Conservation (phyloP, 64 coral and sea anemone genomes). For the Acropora tenuis region DNA sequence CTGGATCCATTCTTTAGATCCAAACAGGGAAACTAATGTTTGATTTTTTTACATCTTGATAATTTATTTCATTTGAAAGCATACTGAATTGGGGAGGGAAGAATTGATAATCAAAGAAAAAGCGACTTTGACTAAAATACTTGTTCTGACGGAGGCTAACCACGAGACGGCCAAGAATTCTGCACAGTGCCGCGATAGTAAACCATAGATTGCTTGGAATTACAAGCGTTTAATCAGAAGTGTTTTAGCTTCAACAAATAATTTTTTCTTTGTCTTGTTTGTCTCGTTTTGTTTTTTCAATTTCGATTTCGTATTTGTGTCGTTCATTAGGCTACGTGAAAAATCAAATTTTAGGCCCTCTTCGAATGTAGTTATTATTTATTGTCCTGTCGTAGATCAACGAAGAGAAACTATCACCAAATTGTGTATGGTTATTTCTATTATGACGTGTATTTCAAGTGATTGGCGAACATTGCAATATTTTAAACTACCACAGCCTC, state of each 20-base stretch:
- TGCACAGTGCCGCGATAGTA: too few species aligned
- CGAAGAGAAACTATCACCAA: background rate
- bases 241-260: slow-evolving; percentile 25
- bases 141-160: too few species aligned
- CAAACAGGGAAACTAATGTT: slow-evolving; percentile 32
- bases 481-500: too few species aligned
- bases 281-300: background rate
- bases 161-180: too few species aligned
- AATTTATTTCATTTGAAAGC: background rate
- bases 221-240: background rate
- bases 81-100: background rate
- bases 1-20: slow-evolving; percentile 33
- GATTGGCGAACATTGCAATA: too few species aligned
- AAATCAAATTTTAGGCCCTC: background rate
- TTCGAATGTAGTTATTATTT: slow-evolving; percentile 23
- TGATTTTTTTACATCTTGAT: background rate
- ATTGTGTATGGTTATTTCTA: too few species aligned
- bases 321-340: background rate
- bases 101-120: background rate
- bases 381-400: background rate
- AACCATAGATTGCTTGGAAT: background rate
- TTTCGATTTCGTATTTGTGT: background rate
- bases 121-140: background rate
- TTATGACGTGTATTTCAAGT: too few species aligned
- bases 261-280: background rate